Base-by-base conservation (phyloP, 2,888 invertebrate genomes). In the Eupithecia insigniata region DNA sequence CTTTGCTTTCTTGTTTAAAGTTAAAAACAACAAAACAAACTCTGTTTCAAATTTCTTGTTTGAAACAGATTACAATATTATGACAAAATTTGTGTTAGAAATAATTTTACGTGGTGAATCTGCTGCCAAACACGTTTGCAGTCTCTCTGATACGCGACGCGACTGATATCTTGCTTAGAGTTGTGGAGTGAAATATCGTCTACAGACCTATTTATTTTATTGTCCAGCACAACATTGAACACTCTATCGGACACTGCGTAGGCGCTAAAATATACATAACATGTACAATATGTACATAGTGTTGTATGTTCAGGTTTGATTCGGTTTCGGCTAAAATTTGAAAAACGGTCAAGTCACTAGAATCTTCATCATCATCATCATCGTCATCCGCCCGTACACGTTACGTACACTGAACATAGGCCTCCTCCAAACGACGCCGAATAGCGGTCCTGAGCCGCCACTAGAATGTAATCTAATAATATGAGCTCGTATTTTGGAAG, bases 211-310 rank as follows among this genome's bases (percentile, higher is more conserved):
- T 89, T 87, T 87, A 85, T 88, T 86, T 86, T 82, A 82, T 84
- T 83, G 84, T 86, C 83, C 83, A 82, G 80, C 80, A 82, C 81
- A 81, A 81, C 79, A 82, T 80, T 82, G 84, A 86, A 85, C 84
- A 89, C 90, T 90, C 90, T 90, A 90, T 88, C 85, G 84, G 83
- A 85, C 79, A 76, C 76, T 84, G 92, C 92, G 94, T 92, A 87
- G 93, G 92, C 89, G 91, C 90, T 87, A 76, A 81, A 74, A 78
- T 73, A 70, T 80, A 79, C 26, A 64, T 22, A 16, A 26, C n/a
- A n/a, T n/a, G n/a, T n/a, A n/a, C n/a, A n/a, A n/a, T n/a, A n/a
- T n/a, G 46, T 22, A 55, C 26, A 5, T 58, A 58, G 55, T 12
- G n/a, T 51, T 28, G 28, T 7, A 36, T 34, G 7, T 30, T 30